phyloP scores from a whole-genome alignment of 2,113 vertebrate genomes.

The Eclectus roratus region DNA sequence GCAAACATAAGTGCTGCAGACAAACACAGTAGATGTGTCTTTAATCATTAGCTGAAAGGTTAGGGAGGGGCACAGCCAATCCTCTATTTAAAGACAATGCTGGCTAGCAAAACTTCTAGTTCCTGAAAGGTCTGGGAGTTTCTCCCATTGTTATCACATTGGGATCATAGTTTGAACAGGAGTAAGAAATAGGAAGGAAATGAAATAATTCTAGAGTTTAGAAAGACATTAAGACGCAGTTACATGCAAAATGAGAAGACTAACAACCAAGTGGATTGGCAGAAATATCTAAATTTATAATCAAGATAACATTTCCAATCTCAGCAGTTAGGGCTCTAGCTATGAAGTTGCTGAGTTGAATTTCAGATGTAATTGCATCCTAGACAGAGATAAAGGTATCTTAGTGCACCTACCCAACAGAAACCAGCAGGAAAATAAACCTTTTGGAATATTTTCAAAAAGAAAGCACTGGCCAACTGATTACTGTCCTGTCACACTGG shows the following conservation, averaged over 20 bases:
- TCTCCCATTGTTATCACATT: constrained; percentile 42
- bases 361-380: not conserved
- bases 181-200: constrained; percentile 70
- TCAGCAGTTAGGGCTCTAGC: not conserved
- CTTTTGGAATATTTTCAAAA: not conserved
- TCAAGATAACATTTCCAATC: not conserved
- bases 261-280: not conserved
- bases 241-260: constrained; percentile 60
- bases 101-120: constrained; percentile 46
- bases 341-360: not conserved
- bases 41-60: constrained; percentile 33
- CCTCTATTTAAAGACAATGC: constrained; percentile 49
- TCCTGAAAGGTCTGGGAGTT: constrained; percentile 61
- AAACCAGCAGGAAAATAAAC: not conserved
- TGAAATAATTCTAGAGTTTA: constrained; percentile 53
- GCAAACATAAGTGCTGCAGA: not conserved
- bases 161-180: constrained; percentile 40
- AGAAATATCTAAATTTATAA: constrained; percentile 16
- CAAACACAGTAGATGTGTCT: constrained; percentile 40
- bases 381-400: not conserved
- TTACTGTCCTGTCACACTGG: not conserved
- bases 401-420: not conserved
- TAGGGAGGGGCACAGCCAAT: constrained; percentile 32
- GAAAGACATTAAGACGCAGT: constrained; percentile 21
- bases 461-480: not conserved